Base-by-base conservation (phyloP, 2,797 vertebrate species). In the Sebastes ruberrimus region DNA sequence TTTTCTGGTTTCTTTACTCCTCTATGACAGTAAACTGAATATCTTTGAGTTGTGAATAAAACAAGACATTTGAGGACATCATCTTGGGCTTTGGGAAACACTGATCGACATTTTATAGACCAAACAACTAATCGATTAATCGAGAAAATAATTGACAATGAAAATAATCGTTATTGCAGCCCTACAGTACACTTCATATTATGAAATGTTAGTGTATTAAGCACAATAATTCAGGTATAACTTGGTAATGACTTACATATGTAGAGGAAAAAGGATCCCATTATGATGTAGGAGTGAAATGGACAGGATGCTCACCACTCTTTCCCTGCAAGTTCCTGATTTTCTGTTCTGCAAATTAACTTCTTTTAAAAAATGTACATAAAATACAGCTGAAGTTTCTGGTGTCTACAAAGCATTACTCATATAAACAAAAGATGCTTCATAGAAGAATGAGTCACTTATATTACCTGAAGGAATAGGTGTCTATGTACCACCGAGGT, bases 301-400 rank as follows among this genome's bases (percentile, higher is more conserved):
- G 23, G 33, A 74, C 71, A 71, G 78, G 74, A 90, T 86, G 82
- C 71, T 87, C 64, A 60, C 30, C 61, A 68, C 76, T 85, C 65
- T 63, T 68, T 85, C 16, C 63, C 33, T 71, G 20, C 27, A 64
- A 65, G n/a, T 76, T 78, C 7, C 28, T 78, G 16, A 68, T 81
- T 64, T 84, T 66, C 46, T 61, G 1, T 42, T 80, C 23, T 81
- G 73, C 32, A 83, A 32, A 33, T 11, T 53, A 78, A 74, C 42
- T 67, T n/a, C 8, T 25, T 38, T 49, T 63, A n/a, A 60, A 23
- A 28, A 61, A 64, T 10, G 2, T 57, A 5, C n/a, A 32, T 38
- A 23, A 35, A 22, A 25, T 25, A 28, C n/a, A 76, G 23, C 1
- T 27, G 9, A 8, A 22, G 22, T 7, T 20, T 22, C 6, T 42